These are phyloP conservation scores for Rhyacophila evoluta DNA, from an alignment of 2,888 invertebrate species.

Conservation along the genomic window DNA sequence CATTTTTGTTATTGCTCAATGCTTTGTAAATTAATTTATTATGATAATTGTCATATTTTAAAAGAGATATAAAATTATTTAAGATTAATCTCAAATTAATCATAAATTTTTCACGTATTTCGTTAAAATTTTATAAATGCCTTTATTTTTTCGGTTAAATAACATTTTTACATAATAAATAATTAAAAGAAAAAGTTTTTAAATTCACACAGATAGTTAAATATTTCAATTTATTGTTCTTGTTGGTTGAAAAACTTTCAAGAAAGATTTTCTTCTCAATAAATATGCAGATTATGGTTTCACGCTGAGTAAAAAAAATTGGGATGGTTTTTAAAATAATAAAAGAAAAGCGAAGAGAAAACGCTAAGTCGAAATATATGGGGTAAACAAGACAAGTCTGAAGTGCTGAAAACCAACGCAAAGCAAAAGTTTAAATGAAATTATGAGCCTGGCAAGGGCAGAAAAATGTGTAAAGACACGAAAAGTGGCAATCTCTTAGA, in stretches of 20 bases:
- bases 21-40: too few species aligned
- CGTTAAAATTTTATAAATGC: too few species aligned
- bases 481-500: not conserved
- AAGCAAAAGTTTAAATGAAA: not conserved
- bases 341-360: not conserved
- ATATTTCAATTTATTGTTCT: not conserved
- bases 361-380: not conserved
- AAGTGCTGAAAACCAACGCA: not conserved
- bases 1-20: too few species aligned
- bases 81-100: too few species aligned
- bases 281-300: constrained; percentile 14
- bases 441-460: not conserved
- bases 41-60: too few species aligned
- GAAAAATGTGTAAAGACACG: not conserved
- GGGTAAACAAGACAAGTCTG: constrained; percentile 21
- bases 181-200: not conserved
- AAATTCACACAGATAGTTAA: not conserved
- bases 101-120: too few species aligned
- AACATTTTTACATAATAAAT: too few species aligned
- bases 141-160: too few species aligned
- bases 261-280: not conserved
- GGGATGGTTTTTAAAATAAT: not conserved
- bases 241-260: not conserved
- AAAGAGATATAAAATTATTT: too few species aligned
- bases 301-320: not conserved